Evolutionary conservation across 2,797 vertebrate genomes (phyloP).

Genomic region (Lepus townsendii): DNA sequence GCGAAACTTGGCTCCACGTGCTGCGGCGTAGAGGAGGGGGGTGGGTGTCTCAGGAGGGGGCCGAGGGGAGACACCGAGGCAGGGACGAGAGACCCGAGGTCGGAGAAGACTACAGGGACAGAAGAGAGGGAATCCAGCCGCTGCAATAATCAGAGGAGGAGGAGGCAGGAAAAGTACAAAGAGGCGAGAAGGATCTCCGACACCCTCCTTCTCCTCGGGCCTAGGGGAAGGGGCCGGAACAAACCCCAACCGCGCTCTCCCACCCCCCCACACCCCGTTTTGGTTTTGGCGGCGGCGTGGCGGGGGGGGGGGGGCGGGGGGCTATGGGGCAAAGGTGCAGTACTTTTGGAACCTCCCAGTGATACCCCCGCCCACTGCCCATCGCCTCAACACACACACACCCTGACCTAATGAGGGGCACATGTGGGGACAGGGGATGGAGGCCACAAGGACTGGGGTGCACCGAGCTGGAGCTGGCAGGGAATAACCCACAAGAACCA

Average conservation of each 20-base stretch:
- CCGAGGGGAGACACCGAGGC: background rate
- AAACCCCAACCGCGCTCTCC: slow-evolving; percentile 63
- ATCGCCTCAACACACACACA: background rate
- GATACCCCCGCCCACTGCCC: background rate
- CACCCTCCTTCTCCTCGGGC: slow-evolving; percentile 59
- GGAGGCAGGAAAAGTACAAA: slow-evolving; percentile 79
- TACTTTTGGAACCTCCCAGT: slow-evolving; percentile 40
- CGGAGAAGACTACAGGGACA: background rate
- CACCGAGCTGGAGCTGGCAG: background rate
- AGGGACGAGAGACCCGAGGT: background rate
- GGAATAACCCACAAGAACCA: background rate
- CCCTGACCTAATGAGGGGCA: background rate
- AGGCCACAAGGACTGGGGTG: background rate
- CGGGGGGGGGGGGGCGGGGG: slow-evolving; percentile 67
- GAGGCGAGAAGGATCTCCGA: slow-evolving; percentile 56
- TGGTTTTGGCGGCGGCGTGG: slow-evolving; percentile 65
- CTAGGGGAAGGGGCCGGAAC: slow-evolving; percentile 78
- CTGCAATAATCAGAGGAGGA: slow-evolving; percentile 54
- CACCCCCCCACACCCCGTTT: background rate
- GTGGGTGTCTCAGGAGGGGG: background rate
- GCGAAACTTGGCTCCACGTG: slow-evolving; percentile 30
- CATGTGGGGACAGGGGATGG: background rate
- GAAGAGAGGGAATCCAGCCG: slow-evolving; percentile 35
- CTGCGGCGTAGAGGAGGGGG: background rate
- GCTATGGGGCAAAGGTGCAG: background rate